phyloP scores from a whole-genome alignment of 2,797 vertebrate genomes.

The Tragelaphus oryx region DNA sequence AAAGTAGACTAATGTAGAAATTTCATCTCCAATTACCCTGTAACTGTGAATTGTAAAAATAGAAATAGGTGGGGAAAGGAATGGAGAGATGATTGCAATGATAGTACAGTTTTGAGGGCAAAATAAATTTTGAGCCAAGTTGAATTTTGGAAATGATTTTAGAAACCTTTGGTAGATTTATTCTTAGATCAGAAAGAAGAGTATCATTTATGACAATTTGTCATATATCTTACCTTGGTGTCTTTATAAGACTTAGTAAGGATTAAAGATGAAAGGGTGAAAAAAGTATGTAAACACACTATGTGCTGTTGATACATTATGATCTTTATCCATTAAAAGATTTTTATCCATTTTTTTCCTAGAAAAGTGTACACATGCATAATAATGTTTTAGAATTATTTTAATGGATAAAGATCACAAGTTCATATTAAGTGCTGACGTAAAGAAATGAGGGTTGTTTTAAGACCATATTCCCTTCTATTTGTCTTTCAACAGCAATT shows the following conservation, averaged over 20 bases:
- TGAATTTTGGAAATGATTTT: slow-evolving; percentile 51
- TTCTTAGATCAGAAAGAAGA: slow-evolving; percentile 24
- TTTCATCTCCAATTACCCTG: not conserved
- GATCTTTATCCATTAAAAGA: not conserved
- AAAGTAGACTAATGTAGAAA: not conserved
- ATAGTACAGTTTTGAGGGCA: slow-evolving; percentile 10
- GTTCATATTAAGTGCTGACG: not conserved
- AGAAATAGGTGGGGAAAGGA: not conserved
- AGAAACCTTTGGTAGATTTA: slow-evolving; percentile 19
- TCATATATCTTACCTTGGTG: not conserved
- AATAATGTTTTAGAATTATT: not conserved
- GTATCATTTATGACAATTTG: not conserved
- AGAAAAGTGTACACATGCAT: not conserved
- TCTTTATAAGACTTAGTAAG: slow-evolving; percentile 3
- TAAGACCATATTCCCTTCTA: not conserved
- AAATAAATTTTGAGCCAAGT: slow-evolving; percentile 23
- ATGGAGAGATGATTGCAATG: not conserved
- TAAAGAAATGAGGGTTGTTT: not conserved
- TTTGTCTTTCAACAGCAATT: not conserved
- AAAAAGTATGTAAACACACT: not conserved
- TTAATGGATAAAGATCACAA: not conserved
- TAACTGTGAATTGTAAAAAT: slow-evolving; percentile 38
- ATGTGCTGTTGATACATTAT: not conserved
- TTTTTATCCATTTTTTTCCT: not conserved
- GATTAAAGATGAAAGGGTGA: slow-evolving; percentile 10